phyloP scores from a whole-genome alignment of 2,113 vertebrate species.

The Falco punctatus region DNA sequence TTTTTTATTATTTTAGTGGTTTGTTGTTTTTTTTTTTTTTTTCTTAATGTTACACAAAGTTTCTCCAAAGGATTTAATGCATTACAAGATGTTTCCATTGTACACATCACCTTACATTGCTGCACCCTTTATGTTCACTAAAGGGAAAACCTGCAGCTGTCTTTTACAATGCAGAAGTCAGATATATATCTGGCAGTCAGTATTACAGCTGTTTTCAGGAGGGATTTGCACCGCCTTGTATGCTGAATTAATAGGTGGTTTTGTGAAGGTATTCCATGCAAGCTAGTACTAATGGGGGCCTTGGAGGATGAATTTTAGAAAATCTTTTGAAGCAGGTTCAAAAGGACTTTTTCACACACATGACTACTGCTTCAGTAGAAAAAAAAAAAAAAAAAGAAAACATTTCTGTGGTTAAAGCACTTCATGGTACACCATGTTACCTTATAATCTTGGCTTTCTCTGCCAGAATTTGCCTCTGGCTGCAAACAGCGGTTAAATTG shows the following conservation, averaged over 20 bases:
- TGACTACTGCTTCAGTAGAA: background rate
- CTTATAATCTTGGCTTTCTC: background rate
- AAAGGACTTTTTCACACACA: background rate
- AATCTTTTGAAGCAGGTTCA: background rate
- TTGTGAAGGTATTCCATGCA: background rate
- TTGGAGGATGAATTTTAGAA: background rate
- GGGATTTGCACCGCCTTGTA: background rate
- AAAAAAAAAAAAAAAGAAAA: too few species aligned
- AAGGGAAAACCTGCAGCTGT: background rate
- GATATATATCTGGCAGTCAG: background rate
- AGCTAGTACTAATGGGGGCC: too few species aligned
- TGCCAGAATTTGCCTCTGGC: background rate
- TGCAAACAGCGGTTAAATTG: background rate
- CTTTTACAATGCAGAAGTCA: background rate
- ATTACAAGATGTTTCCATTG: background rate
- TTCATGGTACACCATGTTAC: accelerated
- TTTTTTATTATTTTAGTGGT: background rate
- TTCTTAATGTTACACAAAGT: accelerated
- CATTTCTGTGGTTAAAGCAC: background rate
- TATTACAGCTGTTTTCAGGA: background rate
- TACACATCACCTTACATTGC: background rate
- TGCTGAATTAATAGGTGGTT: background rate
- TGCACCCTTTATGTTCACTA: background rate
- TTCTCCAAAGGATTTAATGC: background rate
- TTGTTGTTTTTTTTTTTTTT: background rate